Evolutionary conservation across 2,113 vertebrate genomes (phyloP), one percentile per base, ranked within the genome.

Genomic region (Felis chaus): DNA sequence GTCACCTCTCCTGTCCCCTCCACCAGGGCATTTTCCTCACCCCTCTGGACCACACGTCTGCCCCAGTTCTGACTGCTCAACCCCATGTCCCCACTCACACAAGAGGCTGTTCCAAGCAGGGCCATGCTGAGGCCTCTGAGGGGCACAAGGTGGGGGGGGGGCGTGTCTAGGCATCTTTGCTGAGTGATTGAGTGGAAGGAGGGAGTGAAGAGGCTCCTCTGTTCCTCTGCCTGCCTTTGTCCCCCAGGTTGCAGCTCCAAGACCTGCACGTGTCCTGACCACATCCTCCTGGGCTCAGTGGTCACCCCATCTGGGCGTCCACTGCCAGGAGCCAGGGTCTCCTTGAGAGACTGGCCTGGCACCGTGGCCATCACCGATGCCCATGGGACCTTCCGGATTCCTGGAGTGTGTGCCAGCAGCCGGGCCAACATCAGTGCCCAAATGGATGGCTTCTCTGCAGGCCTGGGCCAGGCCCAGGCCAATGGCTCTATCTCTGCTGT

Each of bases 221-320:
- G 25, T 31, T 27, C 21, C 69, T 39, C 55, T n/a, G 27, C 6
- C 8, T 71, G 57, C 41, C 36, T 92, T 65, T 97, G 48, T 91
- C 65, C 48, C 41, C 19, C 71, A 98, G 97, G 99, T 98, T 99
- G 99, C 97, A 98, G 95, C 23, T 82, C 89, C 92, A 95, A 96
- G 27, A 95, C 80, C 23, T 99, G 99, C 21, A 93, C 98, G 45
- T 99, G 99, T 68, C 98, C 99, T 0, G 97, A 97, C 68, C 99
- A 99, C 53, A 36, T 97, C 1, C 97, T 99, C 65, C 94, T 88
- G 4, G 99, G 99, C 31, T 99, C 98, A 0, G 99, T 99, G 33
- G 83, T 98, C 85, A 99, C 97, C 0, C 14, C 98, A 4, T 84
- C 98, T 0, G 99, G 99, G 0, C 97, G 39, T 13, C 99, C 98